Evolutionary conservation across 2,113 vertebrate species (phyloP), one percentile per base, ranked within the genome.

Genomic region (Aptenodytes forsteri): DNA sequence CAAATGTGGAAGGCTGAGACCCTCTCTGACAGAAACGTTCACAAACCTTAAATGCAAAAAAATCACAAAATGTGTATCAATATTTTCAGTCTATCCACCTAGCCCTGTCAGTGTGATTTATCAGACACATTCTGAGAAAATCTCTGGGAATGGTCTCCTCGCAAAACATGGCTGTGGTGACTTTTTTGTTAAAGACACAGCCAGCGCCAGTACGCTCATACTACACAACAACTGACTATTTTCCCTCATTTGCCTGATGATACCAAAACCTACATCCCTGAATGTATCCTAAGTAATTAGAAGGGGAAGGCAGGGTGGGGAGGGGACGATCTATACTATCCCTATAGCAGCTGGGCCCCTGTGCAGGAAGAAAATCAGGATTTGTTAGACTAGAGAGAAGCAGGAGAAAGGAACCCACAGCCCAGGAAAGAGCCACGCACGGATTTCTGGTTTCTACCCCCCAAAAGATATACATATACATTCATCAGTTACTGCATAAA

Each of bases 81-180:
- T 58, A 10, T 72, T 71, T 88, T 50, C 32, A 59, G 29, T 11
- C 55, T 82, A 8, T 56, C 30, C 32, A 13, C 3, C 27, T 25
- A 15, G 16, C 19, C 25, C 38, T 79, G 18, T 12, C 83, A 49
- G 10, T 27, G 38, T 66, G 36, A 47, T 64, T 81, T 70, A 85
- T 46, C 27, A 58, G 40, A 49, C 27, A 12, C 8, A 4, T 70
- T 77, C 46, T 34, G 50, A 85, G 21, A 49, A 75, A 66, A 82
- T 44, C 34, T 17, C 58, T 40, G 25, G 44, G 44, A 89, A 72
- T 3, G 27, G 56, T 13, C 47, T 73, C 71, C 56, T 80, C 19
- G 2, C n/a, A 83, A 49, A 91, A 54, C 40, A 25, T 0, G 0
- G 6, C n/a, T 22, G 16, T 19, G 21, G 36, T 32, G 30, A 54